Base-by-base conservation (phyloP, 2,888 invertebrate species). In the Crossocerus cetratus region DNA sequence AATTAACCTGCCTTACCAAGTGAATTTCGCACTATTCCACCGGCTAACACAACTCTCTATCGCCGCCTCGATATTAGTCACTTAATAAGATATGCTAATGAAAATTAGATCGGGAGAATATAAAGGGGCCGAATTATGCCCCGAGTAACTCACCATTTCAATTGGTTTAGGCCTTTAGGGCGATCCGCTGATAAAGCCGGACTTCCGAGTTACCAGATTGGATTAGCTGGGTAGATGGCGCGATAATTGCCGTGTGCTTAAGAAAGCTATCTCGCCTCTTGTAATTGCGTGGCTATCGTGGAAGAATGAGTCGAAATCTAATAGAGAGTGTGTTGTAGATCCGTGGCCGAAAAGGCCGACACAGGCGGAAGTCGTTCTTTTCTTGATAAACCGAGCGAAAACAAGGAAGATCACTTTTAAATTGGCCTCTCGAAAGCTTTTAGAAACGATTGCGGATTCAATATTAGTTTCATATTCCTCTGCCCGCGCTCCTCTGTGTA, bases 361-460 rank as follows among this genome's bases (percentile, higher is more conserved):
- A 32, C 32, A 1, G 32, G 32, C 2, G 32, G 11, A 61, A 49
- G 21, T 18, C 68, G 54, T 71, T 71, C 66, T 77, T 80, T 76
- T 76, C 77, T 80, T 81, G 71, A 45, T 81, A 78, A 72, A 69
- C 64, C 76, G 76, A 72, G 76, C 72, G 72, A 81, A 71, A 80
- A 78, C 74, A 74, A 55, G 56, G 71, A 80, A 80, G 81, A 80
- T 80, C 76, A 76, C 72, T 80, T 80, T 80, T 79, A 74, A 74
- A 81, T 84, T 77, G 76, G 72, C 55, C 78, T 74, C 72, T 74
- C 76, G 69, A 81, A 81, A 78, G 69, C 82, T 72, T 76, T 80
- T 71, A 69, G 79, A 74, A 74, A 72, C 78, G 71, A 80, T 80
- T 78, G 76, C 81, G 68, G 74, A 68, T 60, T 70, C 80, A 79